Evolutionary conservation across 2,797 vertebrate genomes (phyloP).

Genomic region (Luscinia luscinia): DNA sequence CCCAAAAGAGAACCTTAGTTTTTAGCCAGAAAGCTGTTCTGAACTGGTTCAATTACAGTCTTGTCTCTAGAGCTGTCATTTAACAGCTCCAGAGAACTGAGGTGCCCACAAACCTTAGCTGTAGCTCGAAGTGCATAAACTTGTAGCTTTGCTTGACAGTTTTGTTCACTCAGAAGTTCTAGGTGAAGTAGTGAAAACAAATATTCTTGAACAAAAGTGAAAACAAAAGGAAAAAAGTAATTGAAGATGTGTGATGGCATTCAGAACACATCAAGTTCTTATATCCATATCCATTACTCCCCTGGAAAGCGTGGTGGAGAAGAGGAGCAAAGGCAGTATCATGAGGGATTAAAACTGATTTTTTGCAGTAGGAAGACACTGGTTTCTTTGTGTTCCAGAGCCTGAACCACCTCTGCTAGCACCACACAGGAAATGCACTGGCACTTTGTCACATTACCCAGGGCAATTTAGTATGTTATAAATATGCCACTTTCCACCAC

Average conservation of each 20-base stretch:
- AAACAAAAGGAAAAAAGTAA: neutral
- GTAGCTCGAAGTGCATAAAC: neutral
- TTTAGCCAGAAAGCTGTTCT: neutral
- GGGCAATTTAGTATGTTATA: neutral
- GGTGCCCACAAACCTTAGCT: neutral
- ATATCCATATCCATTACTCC: neutral
- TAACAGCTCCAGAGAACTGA: neutral
- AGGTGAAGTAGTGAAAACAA: neutral
- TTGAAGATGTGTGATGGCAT: neutral
- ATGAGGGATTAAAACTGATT: neutral
- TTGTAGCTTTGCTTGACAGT: neutral
- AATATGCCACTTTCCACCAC: neutral
- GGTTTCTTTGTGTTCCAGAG: neutral
- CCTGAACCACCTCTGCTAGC: neutral
- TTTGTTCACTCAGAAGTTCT: neutral
- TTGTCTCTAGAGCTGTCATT: neutral
- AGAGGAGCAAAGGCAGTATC: neutral
- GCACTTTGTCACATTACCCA: neutral
- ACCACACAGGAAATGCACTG: neutral
- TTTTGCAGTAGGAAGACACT: neutral
- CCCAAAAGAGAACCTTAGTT: neutral
- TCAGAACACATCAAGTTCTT: neutral
- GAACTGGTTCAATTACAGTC: neutral
- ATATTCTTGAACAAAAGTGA: neutral
- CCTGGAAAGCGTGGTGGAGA: neutral